Conservation (phyloP, 2,888 invertebrate genomes). For the Sycophila texana region DNA sequence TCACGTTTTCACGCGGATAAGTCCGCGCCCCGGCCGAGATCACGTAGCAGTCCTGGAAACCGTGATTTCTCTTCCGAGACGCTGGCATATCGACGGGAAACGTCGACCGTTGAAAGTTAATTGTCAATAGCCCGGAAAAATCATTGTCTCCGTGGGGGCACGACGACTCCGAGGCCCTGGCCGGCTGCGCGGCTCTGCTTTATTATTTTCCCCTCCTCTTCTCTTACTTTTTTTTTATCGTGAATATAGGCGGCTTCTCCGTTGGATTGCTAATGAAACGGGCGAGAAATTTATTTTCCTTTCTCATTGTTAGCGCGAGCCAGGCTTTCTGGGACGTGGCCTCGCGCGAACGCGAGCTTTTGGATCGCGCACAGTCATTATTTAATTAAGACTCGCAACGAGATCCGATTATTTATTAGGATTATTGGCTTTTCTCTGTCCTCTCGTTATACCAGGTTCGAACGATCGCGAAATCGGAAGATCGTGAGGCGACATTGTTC, state of each 20-base stretch:
- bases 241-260: background rate
- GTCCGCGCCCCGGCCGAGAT: constrained; percentile 58
- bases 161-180: background rate
- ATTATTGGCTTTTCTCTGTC: no score
- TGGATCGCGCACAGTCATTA: no score
- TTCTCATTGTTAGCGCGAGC: no score
- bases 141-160: constrained; percentile 37
- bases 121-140: constrained; percentile 54
- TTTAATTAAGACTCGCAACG: no score
- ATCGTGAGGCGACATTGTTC: no score
- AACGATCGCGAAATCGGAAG: no score
- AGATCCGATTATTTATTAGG: no score
- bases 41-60: constrained; percentile 61
- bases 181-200: constrained; percentile 10
- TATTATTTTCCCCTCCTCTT: background rate
- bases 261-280: constrained; percentile 2
- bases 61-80: constrained; percentile 61
- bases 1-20: constrained; percentile 56
- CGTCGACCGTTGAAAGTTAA: constrained; percentile 52
- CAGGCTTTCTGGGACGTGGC: no score
- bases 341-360: no score
- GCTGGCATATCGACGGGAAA: constrained; percentile 40
- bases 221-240: background rate
- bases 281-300: background rate
- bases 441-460: no score